Base-by-base conservation (phyloP, 1,140 invertebrate genomes). In the Pteromalus puparum region DNA sequence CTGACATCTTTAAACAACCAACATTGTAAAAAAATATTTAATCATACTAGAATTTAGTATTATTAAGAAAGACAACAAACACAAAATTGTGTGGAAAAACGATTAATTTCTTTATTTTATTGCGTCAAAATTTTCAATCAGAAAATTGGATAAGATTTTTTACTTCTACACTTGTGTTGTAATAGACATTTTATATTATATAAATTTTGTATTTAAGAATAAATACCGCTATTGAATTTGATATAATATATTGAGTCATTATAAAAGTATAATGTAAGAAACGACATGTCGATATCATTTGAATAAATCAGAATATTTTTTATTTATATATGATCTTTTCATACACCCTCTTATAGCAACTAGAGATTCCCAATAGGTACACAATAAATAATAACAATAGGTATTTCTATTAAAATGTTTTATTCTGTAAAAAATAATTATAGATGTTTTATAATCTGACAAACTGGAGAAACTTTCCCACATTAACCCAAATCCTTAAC, bases 361-460 rank as follows among this genome's bases (percentile, higher is more conserved):
- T 61, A 61, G 5, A 61, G 6, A 30, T 34, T 34, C 18, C 15
- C 21, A 21, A 21, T n/a, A n/a, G n/a, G 28, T 61, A 65, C 4
- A 21, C 1, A 26, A 65, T 26, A 75, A 72, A 78, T 48, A 10
- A 46, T 4, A 83, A 18, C 65, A 26, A 30, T 3, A 28, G 12
- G 68, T 72, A 70, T 83, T 77, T 83, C 30, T 67, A 72, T 70
- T 70, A 78, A 83, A 83, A 72, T 72, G 5, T 34, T 83, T 76
- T 82, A 82, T 82, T 82, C 2, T 77, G 28, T 82, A 78, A 48
- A 83, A 78, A 78, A 83, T 83, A 83, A 83, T 77, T 78, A 70
- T 82, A 82, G 46, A 77, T 81, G 48, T 70, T 83, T 81, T 78
- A 42, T 78, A 3, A 12, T 83, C 9, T 38, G 21, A 61, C 34